Evolutionary conservation across 2,113 vertebrate genomes (phyloP), one percentile per base, ranked within the genome.

Genomic region (Tupaia tana): DNA sequence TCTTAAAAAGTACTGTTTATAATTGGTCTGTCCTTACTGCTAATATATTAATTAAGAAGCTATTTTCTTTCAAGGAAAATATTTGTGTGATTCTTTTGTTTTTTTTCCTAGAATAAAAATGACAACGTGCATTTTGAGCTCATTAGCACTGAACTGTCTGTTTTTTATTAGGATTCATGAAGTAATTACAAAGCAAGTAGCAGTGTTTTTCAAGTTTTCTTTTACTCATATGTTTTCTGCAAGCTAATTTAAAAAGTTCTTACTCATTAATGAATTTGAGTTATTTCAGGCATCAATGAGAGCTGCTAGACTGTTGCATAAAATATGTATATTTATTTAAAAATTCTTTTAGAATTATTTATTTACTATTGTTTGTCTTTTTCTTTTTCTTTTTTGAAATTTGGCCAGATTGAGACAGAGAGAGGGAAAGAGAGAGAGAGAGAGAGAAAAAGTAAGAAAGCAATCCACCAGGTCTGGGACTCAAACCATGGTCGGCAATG

Each of bases 21-120:
- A 58, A 54, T 61, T 70, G 54, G 4, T 61, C 31, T 87, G 12
- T n/a, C 16, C 16, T 95, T 93, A 63, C 52, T 64, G 31, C 59
- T 88, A 69, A 18, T 70, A 7, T 89, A 61, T 82, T 78, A 86
- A 91, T 69, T 25, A 84, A 88, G 78, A 13, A 9, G 22, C 63
- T 70, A 34, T 89, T 93, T 95, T 91, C 34, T 86, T 91, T 79
- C 25, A 82, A 63, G 2, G 64, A 93, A 93, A 95, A 29, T 86
- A 74, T 13, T 34, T 91, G 79, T 56, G 56, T 22, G 2, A 24
- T 69, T 81, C 34, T 58, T 71, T 78, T 92, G 24, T 43, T 43
- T 81, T 54, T 58, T 71, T 78, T 92, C 24, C 67, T 90, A 70
- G 67, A 90, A 67, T 70, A n/a, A 89, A 43, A 73, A 70, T 90